phyloP scores from a whole-genome alignment of 1,140 invertebrate genomes.

The Araneus ventricosus region DNA sequence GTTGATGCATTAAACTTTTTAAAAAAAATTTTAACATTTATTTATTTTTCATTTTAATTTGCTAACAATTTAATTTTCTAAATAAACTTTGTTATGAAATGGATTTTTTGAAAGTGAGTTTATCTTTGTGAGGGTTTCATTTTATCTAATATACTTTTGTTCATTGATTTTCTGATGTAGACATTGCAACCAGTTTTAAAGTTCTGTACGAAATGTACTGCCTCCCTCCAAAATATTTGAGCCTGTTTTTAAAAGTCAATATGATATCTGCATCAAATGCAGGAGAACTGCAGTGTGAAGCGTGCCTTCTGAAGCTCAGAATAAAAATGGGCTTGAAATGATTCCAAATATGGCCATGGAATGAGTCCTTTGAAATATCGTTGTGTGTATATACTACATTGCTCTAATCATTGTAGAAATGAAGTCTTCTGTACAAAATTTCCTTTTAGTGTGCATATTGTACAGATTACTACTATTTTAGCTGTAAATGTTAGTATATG shows the following conservation, averaged over 20 bases:
- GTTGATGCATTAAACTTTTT: no score
- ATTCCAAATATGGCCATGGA: not conserved
- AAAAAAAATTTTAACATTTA: no score
- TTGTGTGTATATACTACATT: not conserved
- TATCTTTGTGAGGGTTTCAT: no score
- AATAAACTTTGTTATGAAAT: no score
- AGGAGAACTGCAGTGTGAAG: not conserved
- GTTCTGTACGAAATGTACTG: not conserved
- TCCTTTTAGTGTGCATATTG: slow-evolving; percentile 12
- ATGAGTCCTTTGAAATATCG: slow-evolving; percentile 1
- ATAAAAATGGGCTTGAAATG: slow-evolving; percentile 18
- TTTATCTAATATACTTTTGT: no score
- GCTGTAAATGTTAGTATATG: slow-evolving; percentile 27
- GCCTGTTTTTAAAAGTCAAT: slow-evolving; percentile 9
- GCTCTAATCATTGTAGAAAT: not conserved
- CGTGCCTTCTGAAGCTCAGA: not conserved
- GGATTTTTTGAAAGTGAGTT: no score
- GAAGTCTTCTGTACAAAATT: slow-evolving; percentile 15
- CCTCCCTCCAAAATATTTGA: slow-evolving; percentile 9
- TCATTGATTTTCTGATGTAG: no score
- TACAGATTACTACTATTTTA: not conserved
- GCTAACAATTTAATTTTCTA: no score
- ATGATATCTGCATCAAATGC: no score
- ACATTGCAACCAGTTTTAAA: not conserved
- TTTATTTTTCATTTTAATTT: no score